Evolutionary conservation across 2,888 invertebrate species (phyloP).

Genomic region (Choreutis nemorana): DNA sequence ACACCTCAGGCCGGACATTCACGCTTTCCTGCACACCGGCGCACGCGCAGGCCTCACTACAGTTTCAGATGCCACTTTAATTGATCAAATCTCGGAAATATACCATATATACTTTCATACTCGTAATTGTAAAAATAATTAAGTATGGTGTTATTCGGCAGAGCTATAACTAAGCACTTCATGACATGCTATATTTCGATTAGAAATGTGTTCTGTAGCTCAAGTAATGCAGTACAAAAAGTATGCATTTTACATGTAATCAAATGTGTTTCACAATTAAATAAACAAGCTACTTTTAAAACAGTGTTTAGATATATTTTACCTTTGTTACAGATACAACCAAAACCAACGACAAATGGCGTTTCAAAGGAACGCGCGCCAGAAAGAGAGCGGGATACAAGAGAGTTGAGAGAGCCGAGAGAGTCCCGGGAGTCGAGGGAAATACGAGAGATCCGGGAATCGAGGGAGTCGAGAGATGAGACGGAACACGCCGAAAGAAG

Average conservation of each 20-base stretch:
- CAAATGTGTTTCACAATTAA: neutral
- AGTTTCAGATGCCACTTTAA: too few species aligned
- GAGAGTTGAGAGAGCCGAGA: slow-evolving; percentile 29
- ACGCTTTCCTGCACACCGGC: slow-evolving; percentile 44
- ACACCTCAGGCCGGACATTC: too few species aligned
- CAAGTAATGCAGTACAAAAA: too few species aligned
- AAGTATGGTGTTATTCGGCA: too few species aligned
- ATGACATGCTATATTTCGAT: too few species aligned
- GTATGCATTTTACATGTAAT: neutral
- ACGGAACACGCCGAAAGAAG: slow-evolving; percentile 43
- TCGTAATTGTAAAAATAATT: too few species aligned
- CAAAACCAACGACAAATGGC: slow-evolving; percentile 56
- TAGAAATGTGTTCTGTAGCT: too few species aligned
- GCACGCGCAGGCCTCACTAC: too few species aligned
- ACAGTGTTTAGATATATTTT: slow-evolving; percentile 26
- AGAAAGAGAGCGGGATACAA: slow-evolving; percentile 20
- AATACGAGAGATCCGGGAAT: slow-evolving; percentile 23
- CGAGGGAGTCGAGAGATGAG: slow-evolving; percentile 38
- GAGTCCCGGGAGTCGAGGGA: slow-evolving; percentile 20
- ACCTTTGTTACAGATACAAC: slow-evolving; percentile 54
- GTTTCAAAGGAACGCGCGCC: slow-evolving; percentile 43
- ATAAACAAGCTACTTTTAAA: neutral
- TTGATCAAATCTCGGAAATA: too few species aligned
- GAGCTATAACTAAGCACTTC: too few species aligned
- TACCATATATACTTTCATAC: too few species aligned